Percentiles rank a stretch among this genome's conserved stretches.
Evolutionary conservation across 2,113 vertebrate genomes (phyloP).

Genomic region (Rutilus rutilus): DNA sequence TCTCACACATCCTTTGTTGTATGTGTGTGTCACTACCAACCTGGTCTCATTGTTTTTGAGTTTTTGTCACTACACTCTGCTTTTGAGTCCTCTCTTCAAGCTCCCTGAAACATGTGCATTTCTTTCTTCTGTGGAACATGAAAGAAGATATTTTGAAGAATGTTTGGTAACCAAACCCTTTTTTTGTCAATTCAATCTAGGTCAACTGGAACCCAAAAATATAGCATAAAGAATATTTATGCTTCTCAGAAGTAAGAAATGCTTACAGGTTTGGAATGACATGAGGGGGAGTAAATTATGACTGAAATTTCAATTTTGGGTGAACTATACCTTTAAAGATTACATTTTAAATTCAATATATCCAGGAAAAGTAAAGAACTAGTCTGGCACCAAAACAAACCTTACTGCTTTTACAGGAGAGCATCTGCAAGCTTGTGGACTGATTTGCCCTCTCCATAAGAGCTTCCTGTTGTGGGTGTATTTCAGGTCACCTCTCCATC

Average conservation of each 20-base stretch:
- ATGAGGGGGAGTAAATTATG: not conserved
- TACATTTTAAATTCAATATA: not conserved
- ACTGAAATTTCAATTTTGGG: not conserved
- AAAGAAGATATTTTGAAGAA: not conserved
- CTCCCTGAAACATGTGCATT: not conserved
- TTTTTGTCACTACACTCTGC: too few relatives aligned
- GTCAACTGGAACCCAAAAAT: not conserved
- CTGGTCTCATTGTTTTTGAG: too few relatives aligned
- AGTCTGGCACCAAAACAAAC: not conserved
- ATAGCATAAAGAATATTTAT: too few relatives aligned
- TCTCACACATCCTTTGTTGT: too few relatives aligned
- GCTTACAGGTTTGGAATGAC: not conserved
- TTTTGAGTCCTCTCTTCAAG: too few relatives aligned
- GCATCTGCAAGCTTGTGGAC: not conserved
- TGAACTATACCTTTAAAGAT: not conserved
- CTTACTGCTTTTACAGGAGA: not conserved
- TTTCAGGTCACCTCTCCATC: conserved; percentile 24
- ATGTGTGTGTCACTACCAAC: too few relatives aligned
- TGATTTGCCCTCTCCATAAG: conserved; percentile 10
- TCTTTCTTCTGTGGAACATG: not conserved
- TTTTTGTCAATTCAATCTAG: too few relatives aligned
- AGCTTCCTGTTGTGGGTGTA: not conserved
- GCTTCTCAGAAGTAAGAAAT: not conserved
- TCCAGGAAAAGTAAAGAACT: not conserved
- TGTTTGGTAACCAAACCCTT: not conserved